phyloP scores from a whole-genome alignment of 2,113 vertebrate species.

The Pyxicephalus adspersus region DNA sequence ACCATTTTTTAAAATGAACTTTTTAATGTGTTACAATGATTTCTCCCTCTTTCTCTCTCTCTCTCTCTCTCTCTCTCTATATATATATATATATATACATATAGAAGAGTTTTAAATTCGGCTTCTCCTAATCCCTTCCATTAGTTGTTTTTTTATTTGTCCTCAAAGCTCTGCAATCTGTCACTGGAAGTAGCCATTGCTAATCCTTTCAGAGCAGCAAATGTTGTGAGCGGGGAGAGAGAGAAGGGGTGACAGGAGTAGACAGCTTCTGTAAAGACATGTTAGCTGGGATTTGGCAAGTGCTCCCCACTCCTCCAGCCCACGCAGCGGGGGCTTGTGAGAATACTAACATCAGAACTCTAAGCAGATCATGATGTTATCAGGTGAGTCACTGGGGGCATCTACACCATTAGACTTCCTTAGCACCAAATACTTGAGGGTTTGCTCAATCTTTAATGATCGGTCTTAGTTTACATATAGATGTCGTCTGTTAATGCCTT shows the following conservation, averaged over 20 bases:
- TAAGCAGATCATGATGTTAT: constrained; percentile 36
- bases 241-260: constrained; percentile 20
- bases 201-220: constrained; percentile 39
- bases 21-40: neutral
- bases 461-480: neutral
- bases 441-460: neutral
- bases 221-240: constrained; percentile 33
- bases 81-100: neutral
- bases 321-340: constrained; percentile 15
- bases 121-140: constrained; percentile 47
- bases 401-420: neutral
- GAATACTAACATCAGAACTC: neutral
- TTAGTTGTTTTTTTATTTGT: constrained; percentile 46
- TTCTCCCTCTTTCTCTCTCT: neutral
- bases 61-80: too few species aligned
- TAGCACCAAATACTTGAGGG: neutral
- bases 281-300: constrained; percentile 30
- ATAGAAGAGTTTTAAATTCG: neutral
- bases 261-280: constrained; percentile 27
- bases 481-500: too few species aligned
- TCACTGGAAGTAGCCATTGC: constrained; percentile 12
- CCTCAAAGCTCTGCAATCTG: constrained; percentile 51
- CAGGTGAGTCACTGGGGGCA: neutral
- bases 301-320: constrained; percentile 16
- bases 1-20: neutral